Percentiles rank a stretch among this genome's conserved stretches.
These are phyloP conservation scores for Poeciliopsis paucimaculata DNA, from an alignment of 2,797 vertebrate genomes.

Conservation along the genomic window DNA sequence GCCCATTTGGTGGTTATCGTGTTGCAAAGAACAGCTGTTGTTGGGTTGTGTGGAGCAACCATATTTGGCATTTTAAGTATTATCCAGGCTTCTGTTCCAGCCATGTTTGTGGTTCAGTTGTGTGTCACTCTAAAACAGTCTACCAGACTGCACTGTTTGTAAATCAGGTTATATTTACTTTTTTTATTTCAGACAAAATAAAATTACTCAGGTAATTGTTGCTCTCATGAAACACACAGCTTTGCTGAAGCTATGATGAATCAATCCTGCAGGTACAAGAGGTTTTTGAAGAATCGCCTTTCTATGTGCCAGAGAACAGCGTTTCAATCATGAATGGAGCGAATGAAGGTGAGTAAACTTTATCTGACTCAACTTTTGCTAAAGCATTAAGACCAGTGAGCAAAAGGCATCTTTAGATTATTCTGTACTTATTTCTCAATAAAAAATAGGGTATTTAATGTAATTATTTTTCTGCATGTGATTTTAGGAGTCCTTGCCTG, in stretches of 20 bases:
- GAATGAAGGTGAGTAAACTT: slow-evolving; percentile 86
- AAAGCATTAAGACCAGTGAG: neutral
- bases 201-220: neutral
- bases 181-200: neutral
- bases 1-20: slow-evolving; percentile 74
- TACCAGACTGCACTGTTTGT: slow-evolving; percentile 13
- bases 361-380: neutral
- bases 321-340: slow-evolving; percentile 95
- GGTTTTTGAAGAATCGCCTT: slow-evolving; percentile 92
- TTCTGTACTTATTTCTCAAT: neutral
- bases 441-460: slow-evolving; percentile 36
- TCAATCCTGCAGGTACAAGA: slow-evolving; percentile 84
- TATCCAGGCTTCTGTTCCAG: slow-evolving; percentile 75
- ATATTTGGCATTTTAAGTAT: slow-evolving; percentile 81
- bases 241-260: neutral
- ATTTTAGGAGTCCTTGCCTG: slow-evolving; percentile 94
- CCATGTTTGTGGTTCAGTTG: slow-evolving; percentile 69
- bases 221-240: neutral
- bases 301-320: slow-evolving; percentile 91
- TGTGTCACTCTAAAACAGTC: slow-evolving; percentile 65
- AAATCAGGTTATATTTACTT: neutral
- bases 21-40: slow-evolving; percentile 82
- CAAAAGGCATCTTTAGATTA: neutral
- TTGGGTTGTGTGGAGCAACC: slow-evolving; percentile 79
- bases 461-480: slow-evolving; percentile 48